These are phyloP conservation scores for Cecidostiba fungosa DNA, from an alignment of 2,888 invertebrate species.

Conservation along the genomic window DNA sequence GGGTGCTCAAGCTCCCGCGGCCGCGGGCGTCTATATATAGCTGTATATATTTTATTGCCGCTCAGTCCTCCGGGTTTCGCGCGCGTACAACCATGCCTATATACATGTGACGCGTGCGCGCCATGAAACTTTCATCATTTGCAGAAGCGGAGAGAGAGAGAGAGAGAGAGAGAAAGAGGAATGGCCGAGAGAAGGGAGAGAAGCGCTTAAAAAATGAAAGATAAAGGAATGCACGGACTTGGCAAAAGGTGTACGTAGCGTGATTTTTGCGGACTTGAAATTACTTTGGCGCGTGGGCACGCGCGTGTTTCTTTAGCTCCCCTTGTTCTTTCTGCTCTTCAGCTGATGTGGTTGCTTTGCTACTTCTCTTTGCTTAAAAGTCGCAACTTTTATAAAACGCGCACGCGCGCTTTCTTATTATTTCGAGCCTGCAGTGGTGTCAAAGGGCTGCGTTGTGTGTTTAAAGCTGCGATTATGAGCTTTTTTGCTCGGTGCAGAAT, in stretches of 20 bases:
- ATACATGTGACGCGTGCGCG: slow-evolving; percentile 15
- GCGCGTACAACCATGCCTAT: not conserved
- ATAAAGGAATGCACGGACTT: not conserved
- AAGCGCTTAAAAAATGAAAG: slow-evolving; percentile 11
- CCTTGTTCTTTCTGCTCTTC: not conserved
- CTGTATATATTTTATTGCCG: slow-evolving; percentile 16
- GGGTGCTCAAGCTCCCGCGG: slow-evolving; percentile 14
- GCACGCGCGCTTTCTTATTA: slow-evolving; percentile 17
- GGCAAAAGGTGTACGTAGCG: not conserved
- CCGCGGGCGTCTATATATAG: slow-evolving; percentile 6
- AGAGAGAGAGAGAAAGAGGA: slow-evolving; percentile 3
- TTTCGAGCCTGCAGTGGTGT: not conserved
- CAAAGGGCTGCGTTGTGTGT: not conserved
- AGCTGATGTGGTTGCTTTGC: not conserved
- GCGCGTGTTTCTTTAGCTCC: not conserved
- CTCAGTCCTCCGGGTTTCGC: not conserved
- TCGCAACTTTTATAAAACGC: slow-evolving; percentile 12
- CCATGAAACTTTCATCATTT: slow-evolving; percentile 35
- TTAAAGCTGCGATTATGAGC: not conserved
- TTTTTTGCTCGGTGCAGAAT: not conserved
- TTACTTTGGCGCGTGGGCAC: slow-evolving; percentile 16
- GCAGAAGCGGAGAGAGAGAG: not conserved
- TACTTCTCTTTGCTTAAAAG: slow-evolving; percentile 30
- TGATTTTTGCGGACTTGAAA: slow-evolving; percentile 28
- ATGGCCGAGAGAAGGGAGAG: not conserved